Conservation (phyloP, 2,113 vertebrate species). For the Chascanopsetta lugubris region DNA sequence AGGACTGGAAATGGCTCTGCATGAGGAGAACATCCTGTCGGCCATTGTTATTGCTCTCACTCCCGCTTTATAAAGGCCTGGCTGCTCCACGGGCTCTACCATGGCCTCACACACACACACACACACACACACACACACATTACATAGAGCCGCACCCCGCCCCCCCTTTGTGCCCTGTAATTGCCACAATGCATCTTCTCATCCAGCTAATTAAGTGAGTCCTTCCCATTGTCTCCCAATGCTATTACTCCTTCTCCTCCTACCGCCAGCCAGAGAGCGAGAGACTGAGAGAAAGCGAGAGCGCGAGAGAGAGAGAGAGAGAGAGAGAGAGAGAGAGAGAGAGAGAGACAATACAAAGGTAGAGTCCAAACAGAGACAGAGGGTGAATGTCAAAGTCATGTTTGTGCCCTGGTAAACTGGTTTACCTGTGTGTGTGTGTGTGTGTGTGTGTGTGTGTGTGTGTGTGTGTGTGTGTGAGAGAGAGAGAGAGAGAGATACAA, state of each 20-base stretch:
- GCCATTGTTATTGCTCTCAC: slow-evolving; percentile 72
- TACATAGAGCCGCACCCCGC: slow-evolving; percentile 69
- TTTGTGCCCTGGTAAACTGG: slow-evolving; percentile 62
- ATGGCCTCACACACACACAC: slow-evolving; percentile 48
- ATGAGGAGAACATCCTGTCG: slow-evolving; percentile 67
- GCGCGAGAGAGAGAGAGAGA: slow-evolving; percentile 28
- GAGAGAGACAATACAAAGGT: slow-evolving; percentile 38
- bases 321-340: slow-evolving; percentile 37
- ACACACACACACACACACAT: slow-evolving; percentile 64
- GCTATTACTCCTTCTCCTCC: slow-evolving; percentile 71
- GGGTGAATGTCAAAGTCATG: slow-evolving; percentile 52
- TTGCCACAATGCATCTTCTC: slow-evolving; percentile 84
- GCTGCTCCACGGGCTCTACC: slow-evolving; percentile 64
- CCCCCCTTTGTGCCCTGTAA: slow-evolving; percentile 79
- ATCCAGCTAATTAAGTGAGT: slow-evolving; percentile 83
- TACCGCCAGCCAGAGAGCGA: slow-evolving; percentile 55
- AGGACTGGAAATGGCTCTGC: slow-evolving; percentile 69
- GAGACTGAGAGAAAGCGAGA: slow-evolving; percentile 20
- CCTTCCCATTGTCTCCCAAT: slow-evolving; percentile 76
- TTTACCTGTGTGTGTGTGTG: slow-evolving; percentile 48
- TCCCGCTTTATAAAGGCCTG: slow-evolving; percentile 66
- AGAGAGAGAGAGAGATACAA: not conserved
- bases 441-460: slow-evolving; percentile 5
- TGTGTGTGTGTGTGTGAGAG: slow-evolving; percentile 36
- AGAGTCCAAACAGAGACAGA: slow-evolving; percentile 46